phyloP scores from a whole-genome alignment of 2,888 invertebrate species.

The Oasisia sp. region DNA sequence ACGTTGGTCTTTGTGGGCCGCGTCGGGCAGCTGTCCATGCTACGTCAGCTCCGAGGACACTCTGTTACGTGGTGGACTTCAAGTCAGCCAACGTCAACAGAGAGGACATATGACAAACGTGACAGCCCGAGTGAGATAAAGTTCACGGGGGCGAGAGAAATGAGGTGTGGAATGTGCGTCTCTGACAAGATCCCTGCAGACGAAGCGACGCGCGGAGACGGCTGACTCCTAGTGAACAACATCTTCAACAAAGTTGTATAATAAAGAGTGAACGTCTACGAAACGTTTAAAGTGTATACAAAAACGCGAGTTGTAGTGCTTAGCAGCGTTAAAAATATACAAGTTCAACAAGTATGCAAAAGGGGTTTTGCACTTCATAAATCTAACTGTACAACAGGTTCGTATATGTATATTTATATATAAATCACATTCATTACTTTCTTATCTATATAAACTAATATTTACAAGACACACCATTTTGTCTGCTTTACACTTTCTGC shows the following conservation, averaged over 20 bases:
- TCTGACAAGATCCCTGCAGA: conserved; percentile 10
- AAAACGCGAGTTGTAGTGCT: conserved; percentile 7
- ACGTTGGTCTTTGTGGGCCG: conserved; percentile 23
- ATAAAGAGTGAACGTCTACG: conserved; percentile 13
- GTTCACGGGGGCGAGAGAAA: background rate
- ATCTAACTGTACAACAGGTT: background rate
- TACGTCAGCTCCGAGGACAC: background rate
- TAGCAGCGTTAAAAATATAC: background rate
- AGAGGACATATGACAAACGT: background rate
- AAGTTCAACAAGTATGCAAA: conserved; percentile 17
- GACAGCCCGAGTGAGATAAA: background rate
- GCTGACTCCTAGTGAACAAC: background rate
- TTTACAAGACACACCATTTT: background rate
- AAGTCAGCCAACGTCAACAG: background rate
- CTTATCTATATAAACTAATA: background rate
- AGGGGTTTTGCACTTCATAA: conserved; percentile 17
- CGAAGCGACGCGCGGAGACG: background rate
- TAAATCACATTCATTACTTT: conserved; percentile 6
- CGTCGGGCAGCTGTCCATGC: background rate
- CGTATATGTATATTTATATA: background rate
- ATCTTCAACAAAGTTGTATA: conserved; percentile 3
- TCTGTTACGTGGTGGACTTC: background rate
- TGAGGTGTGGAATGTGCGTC: background rate
- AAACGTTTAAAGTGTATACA: conserved; percentile 17
- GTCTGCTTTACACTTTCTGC: background rate